Evolutionary conservation across 2,797 vertebrate genomes (phyloP).

Genomic region (Xerus rutilus): DNA sequence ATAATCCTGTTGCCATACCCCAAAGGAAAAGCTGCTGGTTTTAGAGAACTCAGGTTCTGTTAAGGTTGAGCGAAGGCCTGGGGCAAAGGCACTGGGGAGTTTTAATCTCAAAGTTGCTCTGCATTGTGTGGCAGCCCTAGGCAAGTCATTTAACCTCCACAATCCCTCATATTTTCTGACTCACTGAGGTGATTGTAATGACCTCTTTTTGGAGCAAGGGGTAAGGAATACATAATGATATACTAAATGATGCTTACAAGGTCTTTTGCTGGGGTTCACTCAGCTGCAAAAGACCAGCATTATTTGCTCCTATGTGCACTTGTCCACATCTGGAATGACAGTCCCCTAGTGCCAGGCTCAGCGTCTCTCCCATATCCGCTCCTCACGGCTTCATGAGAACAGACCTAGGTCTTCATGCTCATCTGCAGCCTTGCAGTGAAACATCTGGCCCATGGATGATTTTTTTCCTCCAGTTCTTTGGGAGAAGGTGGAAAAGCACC

Average conservation of each 20-base stretch:
- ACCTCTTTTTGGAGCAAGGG: neutral
- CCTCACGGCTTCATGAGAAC: neutral
- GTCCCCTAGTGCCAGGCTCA: neutral
- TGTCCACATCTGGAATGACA: neutral
- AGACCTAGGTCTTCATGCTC: neutral
- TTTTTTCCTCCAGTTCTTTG: neutral
- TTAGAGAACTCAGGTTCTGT: neutral
- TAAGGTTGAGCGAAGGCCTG: conserved; percentile 22
- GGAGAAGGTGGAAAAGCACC: neutral
- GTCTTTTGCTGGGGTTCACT: neutral
- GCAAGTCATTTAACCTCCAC: conserved; percentile 36
- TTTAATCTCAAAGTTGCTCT: conserved; percentile 1
- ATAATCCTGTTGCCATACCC: neutral
- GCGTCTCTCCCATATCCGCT: neutral
- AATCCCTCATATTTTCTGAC: neutral
- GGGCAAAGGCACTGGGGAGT: neutral
- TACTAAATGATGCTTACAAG: neutral
- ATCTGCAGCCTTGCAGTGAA: neutral
- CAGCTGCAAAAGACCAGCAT: neutral
- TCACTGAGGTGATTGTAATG: neutral
- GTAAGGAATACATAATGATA: neutral
- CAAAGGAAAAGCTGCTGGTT: conserved; percentile 20
- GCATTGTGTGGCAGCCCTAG: neutral
- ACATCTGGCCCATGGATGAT: neutral
- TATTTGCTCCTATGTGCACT: neutral